A percentile compares a stretch with the other conserved stretches of the same genome.
phyloP scores from a whole-genome alignment of 2,113 vertebrate genomes.

The Neotoma lepida region DNA sequence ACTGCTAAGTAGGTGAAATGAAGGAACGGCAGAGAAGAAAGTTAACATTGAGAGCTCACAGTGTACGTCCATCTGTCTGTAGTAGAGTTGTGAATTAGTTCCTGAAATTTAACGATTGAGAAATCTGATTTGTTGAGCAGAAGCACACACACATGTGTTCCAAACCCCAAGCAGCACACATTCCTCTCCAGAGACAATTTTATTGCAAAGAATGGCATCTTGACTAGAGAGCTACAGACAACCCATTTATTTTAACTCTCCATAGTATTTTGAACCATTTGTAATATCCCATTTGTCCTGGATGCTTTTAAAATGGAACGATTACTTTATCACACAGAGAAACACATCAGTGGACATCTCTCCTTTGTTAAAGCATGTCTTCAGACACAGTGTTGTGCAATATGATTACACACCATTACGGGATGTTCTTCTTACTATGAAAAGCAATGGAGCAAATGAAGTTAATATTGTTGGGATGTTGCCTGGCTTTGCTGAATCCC shows the following conservation, averaged over 20 bases:
- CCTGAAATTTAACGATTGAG: slow-evolving; percentile 5
- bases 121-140: slow-evolving; percentile 13
- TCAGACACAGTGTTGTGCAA: slow-evolving; percentile 49
- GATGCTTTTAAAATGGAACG: slow-evolving; percentile 36
- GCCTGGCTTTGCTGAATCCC: slow-evolving; percentile 43
- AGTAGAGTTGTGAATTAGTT: not conserved
- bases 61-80: not conserved
- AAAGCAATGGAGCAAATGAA: slow-evolving; percentile 60
- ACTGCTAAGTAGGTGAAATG: not conserved
- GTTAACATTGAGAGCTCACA: not conserved
- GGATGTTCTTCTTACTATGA: not conserved
- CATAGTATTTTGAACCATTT: slow-evolving; percentile 21
- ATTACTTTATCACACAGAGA: slow-evolving; percentile 45
- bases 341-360: slow-evolving; percentile 36
- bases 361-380: slow-evolving; percentile 56
- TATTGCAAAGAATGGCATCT: slow-evolving; percentile 36
- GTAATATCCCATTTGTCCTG: slow-evolving; percentile 42
- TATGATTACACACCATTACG: slow-evolving; percentile 34
- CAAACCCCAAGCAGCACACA: not conserved
- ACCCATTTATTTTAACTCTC: slow-evolving; percentile 49
- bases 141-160: slow-evolving; percentile 19
- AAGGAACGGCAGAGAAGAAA: not conserved
- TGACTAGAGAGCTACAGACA: not conserved
- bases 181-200: slow-evolving; percentile 52
- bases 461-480: slow-evolving; percentile 50